These are phyloP conservation scores for Cyclina sinensis DNA, from an alignment of 1,140 invertebrate species.

Conservation along the genomic window DNA sequence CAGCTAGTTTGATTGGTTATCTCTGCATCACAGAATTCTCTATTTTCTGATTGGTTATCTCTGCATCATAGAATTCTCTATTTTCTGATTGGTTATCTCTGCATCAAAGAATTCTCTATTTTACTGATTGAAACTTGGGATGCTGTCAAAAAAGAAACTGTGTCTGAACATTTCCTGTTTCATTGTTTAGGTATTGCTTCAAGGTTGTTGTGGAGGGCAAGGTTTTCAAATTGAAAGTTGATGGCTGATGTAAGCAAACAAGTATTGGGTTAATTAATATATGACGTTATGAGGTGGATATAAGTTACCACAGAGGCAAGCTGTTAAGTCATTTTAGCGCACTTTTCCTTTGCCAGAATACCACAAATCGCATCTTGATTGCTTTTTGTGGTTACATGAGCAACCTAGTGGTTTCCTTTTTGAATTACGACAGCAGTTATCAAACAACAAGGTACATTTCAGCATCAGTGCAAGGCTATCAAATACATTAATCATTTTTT, in stretches of 20 bases:
- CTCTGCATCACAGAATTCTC: too few relatives aligned
- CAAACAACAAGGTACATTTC: neutral
- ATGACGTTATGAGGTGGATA: constrained; percentile 6
- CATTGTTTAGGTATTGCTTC: too few relatives aligned
- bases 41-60: too few relatives aligned
- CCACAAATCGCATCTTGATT: constrained; percentile 17
- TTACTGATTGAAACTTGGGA: too few relatives aligned
- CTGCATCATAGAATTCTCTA: too few relatives aligned
- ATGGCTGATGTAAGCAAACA: neutral
- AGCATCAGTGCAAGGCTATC: neutral
- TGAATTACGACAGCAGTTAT: neutral
- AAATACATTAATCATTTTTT: constrained; percentile 12
- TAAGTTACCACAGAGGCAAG: constrained; percentile 18
- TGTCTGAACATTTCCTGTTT: too few relatives aligned
- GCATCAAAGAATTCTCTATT: too few relatives aligned
- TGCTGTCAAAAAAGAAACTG: too few relatives aligned
- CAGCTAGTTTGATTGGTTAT: too few relatives aligned
- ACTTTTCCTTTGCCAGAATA: neutral
- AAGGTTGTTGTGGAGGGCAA: neutral
- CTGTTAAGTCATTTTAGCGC: constrained; percentile 1
- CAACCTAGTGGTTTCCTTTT: constrained; percentile 2
- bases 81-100: too few relatives aligned
- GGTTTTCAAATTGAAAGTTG: neutral
- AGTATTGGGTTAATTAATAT: constrained; percentile 27
- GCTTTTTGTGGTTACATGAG: constrained; percentile 32